These are phyloP conservation scores for Machaerirhynchus nigripectus DNA, from an alignment of 2,113 vertebrate species.

Conservation along the genomic window DNA sequence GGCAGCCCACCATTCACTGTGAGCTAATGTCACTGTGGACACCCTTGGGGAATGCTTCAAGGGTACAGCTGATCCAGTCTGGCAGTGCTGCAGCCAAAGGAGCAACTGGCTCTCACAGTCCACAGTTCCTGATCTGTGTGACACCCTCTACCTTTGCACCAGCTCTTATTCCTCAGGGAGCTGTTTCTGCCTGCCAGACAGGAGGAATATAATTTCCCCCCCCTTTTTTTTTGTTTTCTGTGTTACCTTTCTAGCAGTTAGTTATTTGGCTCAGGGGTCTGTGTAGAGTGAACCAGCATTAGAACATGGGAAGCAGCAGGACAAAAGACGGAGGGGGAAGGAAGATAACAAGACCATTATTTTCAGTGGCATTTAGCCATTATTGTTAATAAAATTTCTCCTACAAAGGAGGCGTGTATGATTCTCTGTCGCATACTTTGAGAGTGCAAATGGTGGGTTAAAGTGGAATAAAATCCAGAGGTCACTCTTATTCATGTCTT, in stretches of 20 bases:
- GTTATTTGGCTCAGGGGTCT: background rate
- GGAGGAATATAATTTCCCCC: background rate
- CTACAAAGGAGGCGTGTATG: background rate
- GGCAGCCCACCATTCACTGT: background rate
- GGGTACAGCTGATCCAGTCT: background rate
- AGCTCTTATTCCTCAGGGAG: background rate
- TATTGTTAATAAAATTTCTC: background rate
- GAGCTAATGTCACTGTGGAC: background rate
- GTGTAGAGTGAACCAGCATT: background rate
- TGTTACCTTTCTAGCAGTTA: background rate
- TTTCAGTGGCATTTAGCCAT: background rate
- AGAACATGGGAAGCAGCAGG: background rate
- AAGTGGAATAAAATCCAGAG: background rate
- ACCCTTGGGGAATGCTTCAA: background rate
- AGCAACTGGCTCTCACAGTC: background rate
- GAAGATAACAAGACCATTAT: background rate
- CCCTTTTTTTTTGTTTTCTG: background rate
- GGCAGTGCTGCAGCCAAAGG: background rate
- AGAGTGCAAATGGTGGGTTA: background rate
- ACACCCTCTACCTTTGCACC: background rate
- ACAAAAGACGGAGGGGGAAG: constrained; percentile 2
- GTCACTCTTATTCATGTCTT: background rate
- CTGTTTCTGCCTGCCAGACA: background rate
- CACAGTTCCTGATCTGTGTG: accelerated
- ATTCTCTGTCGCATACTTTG: background rate